These are phyloP conservation scores for Ephydatia muelleri DNA, from an alignment of 37 sponge, comb jelly and placozoan genomes.

Conservation along the genomic window DNA sequence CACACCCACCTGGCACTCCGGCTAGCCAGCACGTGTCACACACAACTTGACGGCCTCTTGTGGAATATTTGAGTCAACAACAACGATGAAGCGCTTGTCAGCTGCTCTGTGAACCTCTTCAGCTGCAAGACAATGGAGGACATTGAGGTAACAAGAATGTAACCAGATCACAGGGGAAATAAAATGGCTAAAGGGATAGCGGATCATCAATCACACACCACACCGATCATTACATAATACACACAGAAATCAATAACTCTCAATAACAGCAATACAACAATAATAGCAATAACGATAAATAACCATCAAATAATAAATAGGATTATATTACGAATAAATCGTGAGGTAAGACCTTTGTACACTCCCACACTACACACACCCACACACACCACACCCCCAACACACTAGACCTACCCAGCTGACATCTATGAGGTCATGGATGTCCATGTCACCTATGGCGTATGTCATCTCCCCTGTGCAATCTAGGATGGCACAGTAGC, in stretches of 20 bases:
- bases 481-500: slow-evolving; percentile 78
- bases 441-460: slow-evolving; percentile 83
- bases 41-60: slow-evolving; percentile 45
- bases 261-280: no score
- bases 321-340: neutral
- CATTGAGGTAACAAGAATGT: neutral
- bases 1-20: slow-evolving; percentile 43
- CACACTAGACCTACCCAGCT: slow-evolving; percentile 30
- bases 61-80: slow-evolving; percentile 71
- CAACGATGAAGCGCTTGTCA: slow-evolving; percentile 55
- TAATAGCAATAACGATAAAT: no score
- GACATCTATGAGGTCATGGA: slow-evolving; percentile 35
- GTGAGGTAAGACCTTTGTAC: neutral
- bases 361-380: neutral
- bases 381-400: neutral
- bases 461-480: slow-evolving; percentile 65
- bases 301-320: neutral
- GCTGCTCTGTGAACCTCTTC: slow-evolving; percentile 9
- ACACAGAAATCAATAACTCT: no score
- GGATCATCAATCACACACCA: no score
- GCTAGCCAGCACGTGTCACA: slow-evolving; percentile 23
- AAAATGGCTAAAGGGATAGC: no score
- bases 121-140: slow-evolving; percentile 20
- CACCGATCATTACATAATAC: no score
- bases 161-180: no score